These are phyloP conservation scores for Chymomyza fuscimana DNA, from an alignment of 2,888 invertebrate genomes.

Conservation along the genomic window DNA sequence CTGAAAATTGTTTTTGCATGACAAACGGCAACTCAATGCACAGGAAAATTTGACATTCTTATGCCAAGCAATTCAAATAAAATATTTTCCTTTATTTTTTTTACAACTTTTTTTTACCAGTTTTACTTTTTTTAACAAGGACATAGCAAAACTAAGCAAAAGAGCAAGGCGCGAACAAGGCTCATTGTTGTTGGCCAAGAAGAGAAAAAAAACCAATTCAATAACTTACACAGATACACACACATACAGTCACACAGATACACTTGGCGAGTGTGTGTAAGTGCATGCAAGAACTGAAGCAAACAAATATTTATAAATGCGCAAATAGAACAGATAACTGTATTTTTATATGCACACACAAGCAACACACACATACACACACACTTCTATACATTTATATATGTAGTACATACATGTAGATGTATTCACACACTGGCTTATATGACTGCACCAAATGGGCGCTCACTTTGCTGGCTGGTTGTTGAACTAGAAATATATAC, in stretches of 20 bases:
- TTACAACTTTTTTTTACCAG: neutral
- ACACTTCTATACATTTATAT: conserved; percentile 16
- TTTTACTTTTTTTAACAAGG: neutral
- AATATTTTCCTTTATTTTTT: conserved; percentile 20
- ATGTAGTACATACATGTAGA: conserved; percentile 18
- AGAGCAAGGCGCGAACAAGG: conserved; percentile 34
- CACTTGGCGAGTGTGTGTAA: conserved; percentile 45
- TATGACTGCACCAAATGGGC: conserved; percentile 7
- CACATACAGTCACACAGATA: conserved; percentile 10
- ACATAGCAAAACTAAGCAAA: conserved; percentile 54
- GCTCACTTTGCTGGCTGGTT: conserved; percentile 58
- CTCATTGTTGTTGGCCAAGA: conserved; percentile 27
- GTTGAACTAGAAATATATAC: neutral
- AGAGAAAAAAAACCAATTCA: conserved; percentile 45
- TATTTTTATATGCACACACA: conserved; percentile 67
- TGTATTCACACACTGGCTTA: conserved; percentile 23
- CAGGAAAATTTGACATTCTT: conserved; percentile 73
- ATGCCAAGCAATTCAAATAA: conserved; percentile 69
- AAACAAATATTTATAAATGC: conserved; percentile 74
- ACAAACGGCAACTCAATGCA: conserved; percentile 42
- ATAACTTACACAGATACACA: conserved; percentile 49
- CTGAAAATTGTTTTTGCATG: conserved; percentile 26
- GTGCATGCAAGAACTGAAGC: conserved; percentile 63
- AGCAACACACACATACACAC: conserved; percentile 34
- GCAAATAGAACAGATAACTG: conserved; percentile 75